Percentiles rank a stretch among this genome's conserved stretches.
Conservation (phyloP, 2,797 vertebrate species). For the Pogonophryne albipinna region DNA sequence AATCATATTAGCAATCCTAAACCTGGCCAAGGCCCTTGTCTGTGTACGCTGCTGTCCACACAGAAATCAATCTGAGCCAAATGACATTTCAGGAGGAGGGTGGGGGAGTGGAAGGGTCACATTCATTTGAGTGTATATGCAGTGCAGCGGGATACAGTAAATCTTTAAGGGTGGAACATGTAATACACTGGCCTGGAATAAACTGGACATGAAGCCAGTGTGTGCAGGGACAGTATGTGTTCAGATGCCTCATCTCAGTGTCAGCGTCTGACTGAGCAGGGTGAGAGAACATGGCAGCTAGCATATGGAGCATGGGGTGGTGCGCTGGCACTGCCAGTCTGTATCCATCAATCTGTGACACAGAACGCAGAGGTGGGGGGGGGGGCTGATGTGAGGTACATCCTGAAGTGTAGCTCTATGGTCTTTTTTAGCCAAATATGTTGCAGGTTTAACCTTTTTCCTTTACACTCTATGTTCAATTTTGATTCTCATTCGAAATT, state of each 20-base stretch:
- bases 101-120: constrained; percentile 14
- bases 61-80: constrained; percentile 55
- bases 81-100: constrained; percentile 54
- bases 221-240: constrained; percentile 50
- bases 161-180: constrained; percentile 47
- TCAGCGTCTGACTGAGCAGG: constrained; percentile 69
- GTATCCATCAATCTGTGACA: constrained; percentile 73
- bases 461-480: not conserved
- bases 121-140: constrained; percentile 34
- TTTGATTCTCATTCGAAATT: no score
- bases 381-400: constrained; percentile 33
- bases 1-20: constrained; percentile 7
- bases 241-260: constrained; percentile 65
- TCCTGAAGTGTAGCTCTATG: constrained; percentile 20
- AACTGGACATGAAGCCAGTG: constrained; percentile 35
- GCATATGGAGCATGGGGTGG: constrained; percentile 77
- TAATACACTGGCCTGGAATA: constrained; percentile 39
- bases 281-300: constrained; percentile 76
- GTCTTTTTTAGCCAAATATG: constrained; percentile 10
- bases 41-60: constrained; percentile 28
- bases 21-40: constrained; percentile 1
- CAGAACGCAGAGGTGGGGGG: constrained; percentile 33
- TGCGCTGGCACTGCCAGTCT: constrained; percentile 76
- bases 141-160: constrained; percentile 24
- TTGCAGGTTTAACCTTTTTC: constrained; percentile 13